Evolutionary conservation across 2,113 vertebrate genomes (phyloP).

Genomic region (Oncorhynchus tshawytscha): DNA sequence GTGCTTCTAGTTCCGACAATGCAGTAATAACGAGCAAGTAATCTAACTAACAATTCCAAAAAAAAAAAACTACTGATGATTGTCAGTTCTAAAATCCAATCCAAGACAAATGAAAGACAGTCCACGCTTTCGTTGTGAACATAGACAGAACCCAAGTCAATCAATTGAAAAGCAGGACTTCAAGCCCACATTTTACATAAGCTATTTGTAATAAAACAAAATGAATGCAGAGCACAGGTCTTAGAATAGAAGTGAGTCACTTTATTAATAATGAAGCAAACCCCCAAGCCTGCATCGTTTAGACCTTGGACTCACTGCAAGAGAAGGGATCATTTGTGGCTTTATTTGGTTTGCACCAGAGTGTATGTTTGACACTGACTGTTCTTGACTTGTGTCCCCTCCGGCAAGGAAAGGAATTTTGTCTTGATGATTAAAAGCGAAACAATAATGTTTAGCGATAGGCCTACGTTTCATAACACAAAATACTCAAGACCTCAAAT

Average conservation of each 20-base stretch:
- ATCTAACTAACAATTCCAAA: too few relatives aligned
- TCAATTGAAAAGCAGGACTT: too few relatives aligned
- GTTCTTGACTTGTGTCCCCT: slow-evolving; percentile 54
- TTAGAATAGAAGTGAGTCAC: slow-evolving; percentile 13
- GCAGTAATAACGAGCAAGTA: too few relatives aligned
- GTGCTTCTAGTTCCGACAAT: too few relatives aligned
- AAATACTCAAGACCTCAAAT: slow-evolving; percentile 38
- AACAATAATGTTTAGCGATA: slow-evolving; percentile 40
- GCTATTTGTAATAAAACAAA: background rate
- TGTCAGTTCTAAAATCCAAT: too few relatives aligned
- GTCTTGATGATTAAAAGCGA: slow-evolving; percentile 48
- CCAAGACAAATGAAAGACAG: too few relatives aligned
- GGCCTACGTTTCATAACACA: slow-evolving; percentile 38
- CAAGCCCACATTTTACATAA: background rate
- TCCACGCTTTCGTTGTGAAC: too few relatives aligned
- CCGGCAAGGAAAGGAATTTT: slow-evolving; percentile 50
- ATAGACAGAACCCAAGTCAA: too few relatives aligned
- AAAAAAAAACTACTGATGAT: too few relatives aligned
- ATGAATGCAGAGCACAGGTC: background rate
- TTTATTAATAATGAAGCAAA: slow-evolving; percentile 9
- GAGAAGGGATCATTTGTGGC: slow-evolving; percentile 13
- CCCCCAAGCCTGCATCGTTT: slow-evolving; percentile 15
- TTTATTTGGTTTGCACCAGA: slow-evolving; percentile 49
- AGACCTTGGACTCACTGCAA: slow-evolving; percentile 40
- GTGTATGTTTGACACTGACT: slow-evolving; percentile 45